These are phyloP conservation scores for Arremon brunneinucha DNA, from an alignment of 2,797 vertebrate species.

Conservation along the genomic window DNA sequence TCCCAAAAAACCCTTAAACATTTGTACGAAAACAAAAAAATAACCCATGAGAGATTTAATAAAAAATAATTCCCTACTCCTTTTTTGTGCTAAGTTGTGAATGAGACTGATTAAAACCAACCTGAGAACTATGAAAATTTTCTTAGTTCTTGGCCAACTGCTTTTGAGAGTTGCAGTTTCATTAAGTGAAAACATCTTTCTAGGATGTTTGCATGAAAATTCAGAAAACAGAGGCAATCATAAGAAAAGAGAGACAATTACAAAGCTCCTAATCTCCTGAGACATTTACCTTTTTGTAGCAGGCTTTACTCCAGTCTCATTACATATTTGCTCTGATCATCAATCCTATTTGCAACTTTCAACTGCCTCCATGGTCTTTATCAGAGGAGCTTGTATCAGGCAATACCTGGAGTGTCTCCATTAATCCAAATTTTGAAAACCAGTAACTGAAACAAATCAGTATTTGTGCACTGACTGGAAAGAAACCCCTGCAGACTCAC, in stretches of 20 bases:
- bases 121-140: conserved; percentile 6
- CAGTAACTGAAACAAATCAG: not conserved
- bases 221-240: not conserved
- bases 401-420: not conserved
- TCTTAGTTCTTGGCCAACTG: not conserved
- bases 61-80: not conserved
- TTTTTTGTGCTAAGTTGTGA: not conserved
- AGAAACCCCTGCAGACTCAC: not conserved
- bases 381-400: not conserved
- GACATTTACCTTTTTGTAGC: not conserved
- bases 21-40: not conserved
- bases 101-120: conserved; percentile 25
- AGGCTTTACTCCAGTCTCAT: not conserved
- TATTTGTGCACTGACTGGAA: not conserved
- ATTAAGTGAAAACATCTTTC: not conserved
- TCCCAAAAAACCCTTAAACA: not conserved
- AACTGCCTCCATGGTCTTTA: not conserved
- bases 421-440: not conserved
- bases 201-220: not conserved
- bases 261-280: not conserved
- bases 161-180: not conserved
- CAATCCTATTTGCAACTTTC: not conserved
- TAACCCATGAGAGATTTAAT: accelerated
- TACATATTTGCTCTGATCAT: not conserved
- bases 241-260: not conserved